Base-by-base conservation (phyloP, 2,888 invertebrate genomes). In the Steinernema hermaphroditum region DNA sequence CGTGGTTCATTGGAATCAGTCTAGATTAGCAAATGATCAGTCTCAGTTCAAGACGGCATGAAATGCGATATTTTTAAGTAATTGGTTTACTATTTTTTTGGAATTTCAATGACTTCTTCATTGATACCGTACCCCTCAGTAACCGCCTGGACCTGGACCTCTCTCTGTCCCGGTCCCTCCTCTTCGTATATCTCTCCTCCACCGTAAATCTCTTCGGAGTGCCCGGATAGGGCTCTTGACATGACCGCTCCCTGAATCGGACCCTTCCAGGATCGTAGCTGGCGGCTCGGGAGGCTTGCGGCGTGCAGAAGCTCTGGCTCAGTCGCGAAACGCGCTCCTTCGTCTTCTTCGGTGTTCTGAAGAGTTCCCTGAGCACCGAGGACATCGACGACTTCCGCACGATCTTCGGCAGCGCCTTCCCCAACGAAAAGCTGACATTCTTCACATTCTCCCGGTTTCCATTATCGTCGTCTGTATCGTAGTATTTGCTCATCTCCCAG, bases 161-260 rank as follows among this genome's bases (percentile, higher is more conserved):
- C 22, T 54, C 54, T 16, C 54, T 9, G 54, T 54, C 54, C 16
- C 54, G 54, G 16, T 54, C 54, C 16, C 54, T 14, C 6, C 54
- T 14, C 54, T 54, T 54, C 54, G 54, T 54, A 27, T 54, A 54
- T 27, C 54, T 54, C 54, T 54, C 54, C 54, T 54, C 54, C 14
- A 22, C n/a, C 54, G 19, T 22, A 54, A 54, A 54, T 6, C 54
- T 22, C 27, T 27, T 54, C 27, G 54, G 54, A 27, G 54, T 54
- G 24, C 24, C 54, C n/a, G n/a, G 9, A 46, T 46, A 46, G 19
- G 54, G 54, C 54, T 54, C 54, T 27, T 54, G 54, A 27, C 54
- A 22, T n/a, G 46, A 19, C 22, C 54, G 54, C 27, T 54, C 54
- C 27, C 54, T 22, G 27, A 54, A 24, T 6, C 27, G 22, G 12